Percentiles rank a stretch among this genome's conserved stretches.
These are phyloP conservation scores for Vireo griseus DNA, from an alignment of 2,797 vertebrate species.

Conservation along the genomic window DNA sequence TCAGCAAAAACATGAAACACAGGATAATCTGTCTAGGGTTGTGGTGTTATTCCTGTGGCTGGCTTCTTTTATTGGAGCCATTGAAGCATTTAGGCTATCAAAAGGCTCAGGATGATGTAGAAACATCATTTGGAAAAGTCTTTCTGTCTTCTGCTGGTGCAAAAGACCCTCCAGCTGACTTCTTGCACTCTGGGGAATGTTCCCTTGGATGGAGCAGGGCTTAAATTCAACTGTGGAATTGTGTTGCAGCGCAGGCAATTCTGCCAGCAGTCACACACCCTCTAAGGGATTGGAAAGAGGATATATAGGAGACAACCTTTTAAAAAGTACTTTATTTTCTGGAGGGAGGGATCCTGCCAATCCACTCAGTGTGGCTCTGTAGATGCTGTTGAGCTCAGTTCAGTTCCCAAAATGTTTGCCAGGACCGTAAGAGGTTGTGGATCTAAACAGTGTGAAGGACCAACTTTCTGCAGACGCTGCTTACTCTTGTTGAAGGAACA, in stretches of 20 bases:
- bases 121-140: not conserved
- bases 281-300: not conserved
- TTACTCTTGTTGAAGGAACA: not conserved
- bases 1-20: not conserved
- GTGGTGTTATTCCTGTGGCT: not conserved
- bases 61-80: not conserved
- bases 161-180: not conserved
- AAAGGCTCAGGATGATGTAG: not conserved
- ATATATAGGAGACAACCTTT: not conserved
- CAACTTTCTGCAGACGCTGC: not conserved
- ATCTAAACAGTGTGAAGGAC: not conserved
- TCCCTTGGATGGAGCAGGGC: not conserved
- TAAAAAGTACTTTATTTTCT: not conserved
- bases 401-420: not conserved
- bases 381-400: not conserved
- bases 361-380: accelerated
- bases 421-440: not conserved
- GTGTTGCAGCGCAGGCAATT: not conserved
- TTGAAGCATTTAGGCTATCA: not conserved
- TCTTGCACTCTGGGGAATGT: not conserved
- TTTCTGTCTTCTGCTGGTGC: not conserved
- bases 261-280: not conserved
- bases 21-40: not conserved
- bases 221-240: not conserved
- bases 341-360: not conserved